Evolutionary conservation across 2,888 invertebrate species (phyloP).

Genomic region (Diaphora mendica): DNA sequence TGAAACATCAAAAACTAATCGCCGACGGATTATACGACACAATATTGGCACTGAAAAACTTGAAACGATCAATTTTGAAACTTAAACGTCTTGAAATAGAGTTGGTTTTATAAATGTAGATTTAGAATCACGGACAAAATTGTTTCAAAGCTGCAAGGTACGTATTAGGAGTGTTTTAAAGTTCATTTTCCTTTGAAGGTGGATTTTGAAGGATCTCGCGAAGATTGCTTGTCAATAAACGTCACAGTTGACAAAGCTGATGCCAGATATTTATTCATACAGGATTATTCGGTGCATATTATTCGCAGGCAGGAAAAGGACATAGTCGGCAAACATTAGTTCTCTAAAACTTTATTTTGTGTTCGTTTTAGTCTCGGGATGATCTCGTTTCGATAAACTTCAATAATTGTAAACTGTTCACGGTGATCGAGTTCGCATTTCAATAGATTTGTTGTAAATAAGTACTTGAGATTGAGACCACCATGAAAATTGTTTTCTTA

Average conservation of each 20-base stretch:
- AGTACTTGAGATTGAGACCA: conserved; percentile 64
- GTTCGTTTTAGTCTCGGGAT: conserved; percentile 62
- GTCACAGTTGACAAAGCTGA: conserved; percentile 79
- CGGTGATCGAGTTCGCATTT: conserved; percentile 59
- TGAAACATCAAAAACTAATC: conserved; percentile 81
- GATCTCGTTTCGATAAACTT: conserved; percentile 74
- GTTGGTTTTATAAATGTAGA: conserved; percentile 14
- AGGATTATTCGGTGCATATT: conserved; percentile 75
- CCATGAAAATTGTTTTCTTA: conserved; percentile 43
- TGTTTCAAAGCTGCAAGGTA: conserved; percentile 7
- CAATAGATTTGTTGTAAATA: conserved; percentile 66
- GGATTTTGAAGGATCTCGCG: conserved; percentile 33
- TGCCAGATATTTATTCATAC: conserved; percentile 81
- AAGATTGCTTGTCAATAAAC: conserved; percentile 79
- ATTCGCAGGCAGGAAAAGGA: conserved; percentile 72
- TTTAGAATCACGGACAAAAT: background rate
- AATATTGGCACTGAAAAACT: conserved; percentile 32
- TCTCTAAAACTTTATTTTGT: conserved; percentile 75
- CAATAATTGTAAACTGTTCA: conserved; percentile 73
- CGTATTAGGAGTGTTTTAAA: conserved; percentile 20
- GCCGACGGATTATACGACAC: conserved; percentile 78
- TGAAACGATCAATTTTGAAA: conserved; percentile 18
- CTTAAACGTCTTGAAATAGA: background rate
- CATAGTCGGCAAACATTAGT: conserved; percentile 70
- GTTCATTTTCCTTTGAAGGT: conserved; percentile 25